Conservation (phyloP, 2,888 invertebrate genomes). For the Trichogramma dendrolimi region DNA sequence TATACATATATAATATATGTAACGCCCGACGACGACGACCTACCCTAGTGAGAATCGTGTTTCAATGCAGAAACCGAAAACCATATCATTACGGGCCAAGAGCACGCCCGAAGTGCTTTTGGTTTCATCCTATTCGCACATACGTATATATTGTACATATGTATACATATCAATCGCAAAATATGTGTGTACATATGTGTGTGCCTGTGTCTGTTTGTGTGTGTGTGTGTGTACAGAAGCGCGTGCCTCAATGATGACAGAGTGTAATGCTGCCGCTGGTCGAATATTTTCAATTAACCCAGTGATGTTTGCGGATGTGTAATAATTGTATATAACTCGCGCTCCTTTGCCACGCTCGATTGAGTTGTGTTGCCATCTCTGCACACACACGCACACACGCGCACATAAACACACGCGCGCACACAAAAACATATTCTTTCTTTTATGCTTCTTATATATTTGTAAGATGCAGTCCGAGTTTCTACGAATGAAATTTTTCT, state of each 20-base stretch:
- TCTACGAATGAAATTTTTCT: neutral
- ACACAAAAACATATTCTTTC: too few relatives aligned
- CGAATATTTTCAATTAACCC: slow-evolving; percentile 7
- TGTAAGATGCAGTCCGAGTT: too few relatives aligned
- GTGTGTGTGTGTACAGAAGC: neutral
- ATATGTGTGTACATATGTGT: slow-evolving; percentile 1
- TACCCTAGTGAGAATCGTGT: slow-evolving; percentile 50
- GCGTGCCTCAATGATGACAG: slow-evolving; percentile 10
- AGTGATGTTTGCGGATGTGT: too few relatives aligned
- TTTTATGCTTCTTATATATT: too few relatives aligned
- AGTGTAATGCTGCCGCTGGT: neutral
- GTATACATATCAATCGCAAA: slow-evolving; percentile 6
- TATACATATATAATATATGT: neutral
- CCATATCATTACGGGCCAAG: slow-evolving; percentile 45
- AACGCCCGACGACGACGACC: slow-evolving; percentile 34
- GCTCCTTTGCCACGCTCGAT: too few relatives aligned
- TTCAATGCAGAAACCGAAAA: slow-evolving; percentile 51
- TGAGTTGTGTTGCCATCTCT: too few relatives aligned
- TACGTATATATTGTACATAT: too few relatives aligned
- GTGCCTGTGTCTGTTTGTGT: neutral
- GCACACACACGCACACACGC: too few relatives aligned
- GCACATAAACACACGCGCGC: too few relatives aligned
- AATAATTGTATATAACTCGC: too few relatives aligned
- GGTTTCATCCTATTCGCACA: neutral
- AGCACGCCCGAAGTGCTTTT: slow-evolving; percentile 8